Evolutionary conservation across 30 jellyfish, hydroid and myxozoan genomes (phyloP).

Genomic region (Nemopilema nomurai): DNA sequence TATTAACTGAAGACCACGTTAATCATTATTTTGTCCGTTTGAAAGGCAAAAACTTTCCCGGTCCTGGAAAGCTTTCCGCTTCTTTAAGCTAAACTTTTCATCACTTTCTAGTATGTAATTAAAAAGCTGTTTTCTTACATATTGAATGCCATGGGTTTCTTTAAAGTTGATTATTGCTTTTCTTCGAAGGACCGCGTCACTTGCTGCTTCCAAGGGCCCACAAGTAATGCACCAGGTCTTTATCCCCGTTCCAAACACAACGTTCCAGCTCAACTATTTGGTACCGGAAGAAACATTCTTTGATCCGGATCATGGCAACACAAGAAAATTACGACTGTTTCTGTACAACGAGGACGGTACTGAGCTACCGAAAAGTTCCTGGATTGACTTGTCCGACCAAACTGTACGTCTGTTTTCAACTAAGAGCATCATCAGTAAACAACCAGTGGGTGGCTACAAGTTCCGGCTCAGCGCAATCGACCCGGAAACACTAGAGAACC

Average conservation of each 20-base stretch:
- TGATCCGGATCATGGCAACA: constrained; percentile 60
- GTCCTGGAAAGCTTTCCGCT: not conserved
- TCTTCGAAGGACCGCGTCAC: not conserved
- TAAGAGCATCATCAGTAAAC: constrained; percentile 10
- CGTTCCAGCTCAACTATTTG: constrained; percentile 30
- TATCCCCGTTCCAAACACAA: constrained; percentile 28
- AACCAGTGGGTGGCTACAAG: constrained; percentile 67
- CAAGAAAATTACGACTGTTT: constrained; percentile 55
- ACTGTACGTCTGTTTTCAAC: constrained; percentile 30
- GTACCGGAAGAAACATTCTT: constrained; percentile 76
- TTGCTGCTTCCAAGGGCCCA: constrained; percentile 3
- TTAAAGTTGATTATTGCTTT: too few species aligned
- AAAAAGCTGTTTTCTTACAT: too few species aligned
- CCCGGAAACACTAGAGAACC: constrained; percentile 39
- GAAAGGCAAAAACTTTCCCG: too few species aligned
- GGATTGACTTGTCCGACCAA: constrained; percentile 36
- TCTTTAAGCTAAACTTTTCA: not conserved
- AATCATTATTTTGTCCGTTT: too few species aligned
- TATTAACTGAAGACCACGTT: too few species aligned
- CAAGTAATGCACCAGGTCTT: constrained; percentile 13
- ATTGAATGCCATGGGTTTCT: not conserved
- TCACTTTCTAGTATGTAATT: not conserved
- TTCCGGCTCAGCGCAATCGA: constrained; percentile 76
- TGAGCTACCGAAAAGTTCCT: constrained; percentile 21
- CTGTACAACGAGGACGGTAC: constrained; percentile 30